Evolutionary conservation across 2,113 vertebrate species (phyloP).

Genomic region (Tringa solitaria): DNA sequence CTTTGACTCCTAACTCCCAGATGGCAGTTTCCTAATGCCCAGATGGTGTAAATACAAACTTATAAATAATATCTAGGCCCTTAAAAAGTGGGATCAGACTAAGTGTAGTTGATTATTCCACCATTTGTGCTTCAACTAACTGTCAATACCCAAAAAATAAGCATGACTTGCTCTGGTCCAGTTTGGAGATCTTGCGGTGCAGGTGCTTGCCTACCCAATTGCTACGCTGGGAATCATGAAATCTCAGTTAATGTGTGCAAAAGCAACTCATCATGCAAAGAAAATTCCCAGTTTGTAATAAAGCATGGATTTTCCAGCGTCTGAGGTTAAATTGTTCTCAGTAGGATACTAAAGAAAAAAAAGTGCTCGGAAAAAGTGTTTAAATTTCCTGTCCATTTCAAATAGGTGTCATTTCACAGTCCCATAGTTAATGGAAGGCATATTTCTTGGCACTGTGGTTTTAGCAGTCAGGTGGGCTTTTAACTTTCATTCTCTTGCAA

Average conservation of each 20-base stretch:
- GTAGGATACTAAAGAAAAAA: constrained; percentile 51
- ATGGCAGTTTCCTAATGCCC: neutral
- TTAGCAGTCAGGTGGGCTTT: neutral
- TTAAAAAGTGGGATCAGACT: neutral
- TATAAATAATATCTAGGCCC: neutral
- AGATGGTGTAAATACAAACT: neutral
- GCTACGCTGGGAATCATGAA: constrained; percentile 61
- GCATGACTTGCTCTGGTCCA: neutral
- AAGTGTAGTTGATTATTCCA: neutral
- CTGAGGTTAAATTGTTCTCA: constrained; percentile 64
- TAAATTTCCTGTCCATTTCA: constrained; percentile 71
- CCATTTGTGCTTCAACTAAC: neutral
- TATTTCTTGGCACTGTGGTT: constrained; percentile 21
- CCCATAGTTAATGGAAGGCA: constrained; percentile 31
- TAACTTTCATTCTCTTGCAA: neutral
- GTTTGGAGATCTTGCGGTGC: constrained; percentile 24
- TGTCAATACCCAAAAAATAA: constrained; percentile 25
- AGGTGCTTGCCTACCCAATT: constrained; percentile 63
- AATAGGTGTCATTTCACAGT: constrained; percentile 52
- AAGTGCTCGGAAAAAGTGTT: constrained; percentile 58
- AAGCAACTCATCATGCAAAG: constrained; percentile 57
- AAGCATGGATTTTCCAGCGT: constrained; percentile 63
- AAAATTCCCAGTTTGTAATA: constrained; percentile 68
- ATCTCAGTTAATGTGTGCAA: constrained; percentile 48
- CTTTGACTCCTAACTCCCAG: neutral